Evolutionary conservation across 2,888 invertebrate species (phyloP), one percentile per base, ranked within the genome.

Genomic region (Hemistola chrysoprasaria): DNA sequence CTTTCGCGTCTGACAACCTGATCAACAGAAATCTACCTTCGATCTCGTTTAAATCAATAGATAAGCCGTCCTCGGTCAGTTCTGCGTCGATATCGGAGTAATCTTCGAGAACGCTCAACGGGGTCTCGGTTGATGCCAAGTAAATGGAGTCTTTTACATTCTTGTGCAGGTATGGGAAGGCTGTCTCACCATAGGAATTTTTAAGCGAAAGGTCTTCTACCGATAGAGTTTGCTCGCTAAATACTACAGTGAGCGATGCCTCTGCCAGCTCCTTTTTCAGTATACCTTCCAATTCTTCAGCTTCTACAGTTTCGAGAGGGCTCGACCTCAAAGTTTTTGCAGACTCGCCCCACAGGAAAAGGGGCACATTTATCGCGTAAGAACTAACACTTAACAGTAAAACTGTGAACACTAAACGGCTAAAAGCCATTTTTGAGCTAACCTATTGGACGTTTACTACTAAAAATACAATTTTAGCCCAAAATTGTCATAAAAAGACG

Each of bases 41-140:
- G 11, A 82, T 77, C 9, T 87, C 74, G 33, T 82, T 53, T 1
- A 80, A 64, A 9, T 79, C 77, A 0, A 71, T 71, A 0, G 78
- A 69, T 0, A 87, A 48, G 0, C 86, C 87, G 3, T 78, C 65
- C 21, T 87, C 80, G 1, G 85, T 84, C 0, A 87, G 53, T 4
- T 83, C 78, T 0, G 87, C 80, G 3, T 92, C 59, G 16, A 87
- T 52, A 3, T 83, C 78, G 0, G 87, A 79, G 3, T 92, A 59
- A 16, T 87, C 76, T 50, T 91, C 85, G 22, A 95, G 58, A 0
- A 90, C 90, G 1, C 78, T 74, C 6, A 92, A 44, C 0, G 94
- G 90, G 43, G 90, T 86, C 27, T 91, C 86, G 0, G 95, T 95
- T 9, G 90, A 88, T 5, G 93, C 90, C 34, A 92, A 75, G 65